Conservation (phyloP, 2,113 vertebrate species). For the Misgurnus anguillicaudatus region DNA sequence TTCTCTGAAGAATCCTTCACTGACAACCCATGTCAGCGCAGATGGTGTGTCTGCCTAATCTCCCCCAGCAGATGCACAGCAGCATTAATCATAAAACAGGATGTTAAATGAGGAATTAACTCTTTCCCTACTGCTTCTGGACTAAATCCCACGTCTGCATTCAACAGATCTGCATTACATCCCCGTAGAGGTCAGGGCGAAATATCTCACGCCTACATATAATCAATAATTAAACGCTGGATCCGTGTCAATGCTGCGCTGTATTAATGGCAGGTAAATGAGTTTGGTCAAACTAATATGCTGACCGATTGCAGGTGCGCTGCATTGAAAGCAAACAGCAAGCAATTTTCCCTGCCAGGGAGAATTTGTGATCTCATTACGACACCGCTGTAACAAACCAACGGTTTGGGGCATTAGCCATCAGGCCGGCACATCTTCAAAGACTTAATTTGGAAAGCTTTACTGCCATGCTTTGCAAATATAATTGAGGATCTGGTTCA, state of each 20-base stretch:
- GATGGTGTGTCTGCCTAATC: constrained; percentile 66
- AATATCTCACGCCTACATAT: neutral
- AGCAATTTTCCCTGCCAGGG: neutral
- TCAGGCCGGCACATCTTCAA: constrained; percentile 19
- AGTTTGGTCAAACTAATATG: constrained; percentile 13
- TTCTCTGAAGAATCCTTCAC: constrained; percentile 30
- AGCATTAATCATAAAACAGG: constrained; percentile 70
- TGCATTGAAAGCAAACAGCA: neutral
- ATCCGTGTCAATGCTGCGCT: neutral
- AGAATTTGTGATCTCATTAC: constrained; percentile 35
- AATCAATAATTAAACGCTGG: constrained; percentile 8
- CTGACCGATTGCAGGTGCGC: constrained; percentile 15
- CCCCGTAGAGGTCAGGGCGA: neutral
- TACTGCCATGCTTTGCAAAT: constrained; percentile 15
- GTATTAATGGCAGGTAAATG: neutral
- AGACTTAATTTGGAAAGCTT: constrained; percentile 26
- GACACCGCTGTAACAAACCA: neutral
- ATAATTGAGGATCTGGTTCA: constrained; percentile 29
- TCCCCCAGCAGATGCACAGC: constrained; percentile 69
- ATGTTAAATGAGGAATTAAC: constrained; percentile 65
- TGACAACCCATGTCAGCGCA: constrained; percentile 52
- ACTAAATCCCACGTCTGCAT: neutral
- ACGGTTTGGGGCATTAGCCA: constrained; percentile 20
- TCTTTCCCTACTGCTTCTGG: constrained; percentile 23
- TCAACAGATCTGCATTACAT: neutral